Evolutionary conservation across 2,888 invertebrate species (phyloP), one percentile per base, ranked within the genome.

Genomic region (Thalpophila matura): DNA sequence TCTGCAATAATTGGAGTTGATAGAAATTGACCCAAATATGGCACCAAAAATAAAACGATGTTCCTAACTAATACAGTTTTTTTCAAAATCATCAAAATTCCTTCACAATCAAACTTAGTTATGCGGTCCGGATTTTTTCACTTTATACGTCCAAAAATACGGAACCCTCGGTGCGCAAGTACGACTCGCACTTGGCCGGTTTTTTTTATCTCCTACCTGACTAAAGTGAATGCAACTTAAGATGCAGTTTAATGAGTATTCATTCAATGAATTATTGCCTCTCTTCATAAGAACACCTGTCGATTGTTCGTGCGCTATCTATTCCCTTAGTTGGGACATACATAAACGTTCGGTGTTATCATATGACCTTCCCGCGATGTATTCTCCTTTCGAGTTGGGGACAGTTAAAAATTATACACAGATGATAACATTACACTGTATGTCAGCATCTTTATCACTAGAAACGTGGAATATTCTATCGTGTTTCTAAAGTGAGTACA

Each of bases 271-370:
- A 37, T 31, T 9, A 12, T 37, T 43, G 9, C 14, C 37, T 16
- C 16, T 24, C 22, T 56, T 10, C 10, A n/a, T 58, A 57, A 16
- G 10, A 58, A 53, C 74, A 69, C 74, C 53, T 69, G 69, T 43
- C 12, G 5, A 4, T 1, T 29, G 10, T 73, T 38, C 69, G 74
- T 69, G 69, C 47, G 26, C 9, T 49, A 69, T 69, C 69, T 69
- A 45, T 45, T 57, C 57, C 73, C 66, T 51, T 18, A 27, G 24
- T 57, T 51, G 18, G 2, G 29, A 47, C 22, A 73, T 38, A 37
- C 3, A 42, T 54, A 33, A 55, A 31, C 26, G 33, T 47, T 64
- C 12, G 0, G 18, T 40, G 18, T 53, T 69, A 73, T 69, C 47
- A 49, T n/a, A 49, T 51, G 29, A 45, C 73, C 47, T 73, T 66